phyloP scores from a whole-genome alignment of 2,797 vertebrate species.

The Pseudopleuronectes americanus region DNA sequence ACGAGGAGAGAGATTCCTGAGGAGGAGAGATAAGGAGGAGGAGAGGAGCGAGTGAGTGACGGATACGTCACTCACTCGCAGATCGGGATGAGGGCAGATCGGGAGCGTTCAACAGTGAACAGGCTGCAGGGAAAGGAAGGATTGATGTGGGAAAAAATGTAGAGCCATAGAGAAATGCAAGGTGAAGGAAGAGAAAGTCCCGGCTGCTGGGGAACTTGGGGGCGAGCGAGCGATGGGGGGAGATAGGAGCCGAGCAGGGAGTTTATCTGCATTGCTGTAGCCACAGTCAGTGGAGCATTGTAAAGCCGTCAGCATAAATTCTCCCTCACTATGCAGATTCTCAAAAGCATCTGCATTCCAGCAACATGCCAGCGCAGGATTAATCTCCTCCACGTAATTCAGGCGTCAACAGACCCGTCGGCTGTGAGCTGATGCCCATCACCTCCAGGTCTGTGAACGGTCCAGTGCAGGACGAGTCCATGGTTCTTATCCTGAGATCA shows the following conservation, averaged over 20 bases:
- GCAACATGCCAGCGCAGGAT: slow-evolving; percentile 37
- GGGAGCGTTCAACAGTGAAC: no score
- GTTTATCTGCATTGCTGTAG: slow-evolving; percentile 70
- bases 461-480: neutral
- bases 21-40: neutral
- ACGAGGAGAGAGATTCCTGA: slow-evolving; percentile 8
- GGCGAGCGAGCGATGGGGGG: slow-evolving; percentile 15
- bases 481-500: neutral
- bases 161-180: neutral
- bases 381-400: slow-evolving; percentile 26
- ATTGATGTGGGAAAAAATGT: neutral
- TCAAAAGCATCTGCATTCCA: slow-evolving; percentile 57
- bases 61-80: neutral
- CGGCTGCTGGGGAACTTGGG: no score
- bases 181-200: neutral
- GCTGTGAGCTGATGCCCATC: no score
- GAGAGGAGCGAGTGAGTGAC: neutral
- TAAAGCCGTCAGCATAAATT: slow-evolving; percentile 69
- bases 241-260: slow-evolving; percentile 18
- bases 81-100: no score
- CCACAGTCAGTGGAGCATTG: slow-evolving; percentile 43
- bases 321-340: slow-evolving; percentile 61
- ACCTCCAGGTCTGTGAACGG: no score
- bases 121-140: no score
- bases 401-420: slow-evolving; percentile 1